Conservation (phyloP, 2,888 invertebrate species). For the Epinotia nisella region DNA sequence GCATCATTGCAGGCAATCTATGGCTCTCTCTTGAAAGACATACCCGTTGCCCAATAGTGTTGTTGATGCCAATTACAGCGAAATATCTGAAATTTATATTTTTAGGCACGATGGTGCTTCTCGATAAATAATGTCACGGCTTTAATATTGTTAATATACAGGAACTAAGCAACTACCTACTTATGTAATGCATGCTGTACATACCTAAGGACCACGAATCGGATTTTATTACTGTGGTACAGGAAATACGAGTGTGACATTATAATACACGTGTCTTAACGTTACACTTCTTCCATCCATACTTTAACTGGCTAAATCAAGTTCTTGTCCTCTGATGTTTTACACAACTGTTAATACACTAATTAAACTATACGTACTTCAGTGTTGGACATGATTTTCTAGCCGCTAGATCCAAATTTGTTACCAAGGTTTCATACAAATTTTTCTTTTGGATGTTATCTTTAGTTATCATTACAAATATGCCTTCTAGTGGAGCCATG, state of each 20-base stretch:
- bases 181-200: too few species aligned
- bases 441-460: constrained; percentile 42
- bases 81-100: constrained; percentile 24
- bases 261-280: too few species aligned
- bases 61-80: constrained; percentile 29
- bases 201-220: neutral
- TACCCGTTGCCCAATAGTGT: constrained; percentile 20
- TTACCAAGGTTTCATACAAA: constrained; percentile 42
- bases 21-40: constrained; percentile 39
- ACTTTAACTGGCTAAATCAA: neutral
- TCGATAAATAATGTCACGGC: too few species aligned
- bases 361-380: constrained; percentile 52
- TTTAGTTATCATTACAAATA: constrained; percentile 50
- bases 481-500: constrained; percentile 53
- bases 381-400: constrained; percentile 54
- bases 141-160: too few species aligned
- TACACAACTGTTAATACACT: neutral
- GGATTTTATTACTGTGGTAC: neutral
- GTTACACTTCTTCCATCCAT: too few species aligned
- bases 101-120: too few species aligned
- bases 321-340: neutral
- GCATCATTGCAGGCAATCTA: constrained; percentile 40
- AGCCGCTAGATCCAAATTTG: constrained; percentile 52
- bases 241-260: too few species aligned
- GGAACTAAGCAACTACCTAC: too few species aligned